Evolutionary conservation across 2,797 vertebrate genomes (phyloP), one percentile per base, ranked within the genome.

Genomic region (Rhyacichthys aspro): DNA sequence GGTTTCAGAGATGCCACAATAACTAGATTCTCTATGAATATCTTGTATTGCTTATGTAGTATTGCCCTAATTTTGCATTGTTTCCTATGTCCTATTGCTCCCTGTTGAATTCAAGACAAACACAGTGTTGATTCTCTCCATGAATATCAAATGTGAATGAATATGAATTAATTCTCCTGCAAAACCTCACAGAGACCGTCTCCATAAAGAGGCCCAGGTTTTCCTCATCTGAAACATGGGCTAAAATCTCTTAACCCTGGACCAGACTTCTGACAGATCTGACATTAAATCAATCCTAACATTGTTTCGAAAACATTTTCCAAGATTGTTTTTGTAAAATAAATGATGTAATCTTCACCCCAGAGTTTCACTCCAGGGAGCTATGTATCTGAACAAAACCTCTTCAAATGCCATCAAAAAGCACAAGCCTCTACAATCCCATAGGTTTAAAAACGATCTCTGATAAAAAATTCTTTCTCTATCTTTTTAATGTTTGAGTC

Each of bases 281-380:
- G 64, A 59, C 33, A 60, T 59, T 41, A 41, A 3, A 70, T 59
- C 48, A 42, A 68, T 65, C 49, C 44, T 41, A 46, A 36, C 52
- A 28, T 47, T 36, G 50, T 28, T 63, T 74, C 49, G 45, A 38
- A 70, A 38, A 58, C n/a, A n/a, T 72, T 61, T 48, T 37, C 15
- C 3, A 0, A 11, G 14, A 32, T 42, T 78, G 70, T 76, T 77
- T 63, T 43, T 73, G 66, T 63, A 78, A 62, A 82, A 81, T 76
- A 76, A 76, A 70, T 74, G 81, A 89, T 86, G 78, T 65, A 86
- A 86, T 86, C 72, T 65, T 52, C 58, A 52, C 62, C 63, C 61
- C 62, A 42, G 63, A 36, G 67, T 83, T 82, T 84, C 68, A 61
- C 69, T 69, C 58, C 19, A 15, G 68, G 72, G 71, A 66, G 59